Conservation (phyloP, 2,888 invertebrate genomes). For the Pseudoips prasinana region DNA sequence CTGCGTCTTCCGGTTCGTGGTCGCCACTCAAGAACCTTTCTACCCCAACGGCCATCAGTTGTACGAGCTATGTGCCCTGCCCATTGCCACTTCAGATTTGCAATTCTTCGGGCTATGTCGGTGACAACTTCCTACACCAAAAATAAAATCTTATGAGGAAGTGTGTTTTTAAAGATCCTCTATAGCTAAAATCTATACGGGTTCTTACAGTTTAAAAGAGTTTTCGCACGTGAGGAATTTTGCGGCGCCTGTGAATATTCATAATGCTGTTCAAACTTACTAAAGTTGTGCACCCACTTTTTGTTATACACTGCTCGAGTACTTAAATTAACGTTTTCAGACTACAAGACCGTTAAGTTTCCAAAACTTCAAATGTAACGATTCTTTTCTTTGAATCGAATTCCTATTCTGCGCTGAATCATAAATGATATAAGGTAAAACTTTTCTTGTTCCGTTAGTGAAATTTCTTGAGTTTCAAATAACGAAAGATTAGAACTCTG, state of each 20-base stretch:
- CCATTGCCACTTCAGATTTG: too few species aligned
- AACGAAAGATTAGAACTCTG: conserved; percentile 42
- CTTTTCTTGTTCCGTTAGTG: conserved; percentile 33
- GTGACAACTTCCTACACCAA: too few species aligned
- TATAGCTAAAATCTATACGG: too few species aligned
- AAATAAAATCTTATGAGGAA: too few species aligned
- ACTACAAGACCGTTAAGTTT: conserved; percentile 25
- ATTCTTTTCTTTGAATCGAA: conserved; percentile 34
- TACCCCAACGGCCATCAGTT: too few species aligned
- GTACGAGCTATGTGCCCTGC: too few species aligned
- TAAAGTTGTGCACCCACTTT: conserved; percentile 46
- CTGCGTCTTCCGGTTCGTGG: too few species aligned
- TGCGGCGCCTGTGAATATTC: conserved; percentile 66
- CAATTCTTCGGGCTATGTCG: too few species aligned
- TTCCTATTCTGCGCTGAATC: conserved; percentile 23
- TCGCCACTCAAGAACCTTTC: too few species aligned
- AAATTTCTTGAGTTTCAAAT: conserved; percentile 43
- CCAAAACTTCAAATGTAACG: conserved; percentile 24
- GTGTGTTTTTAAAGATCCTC: too few species aligned
- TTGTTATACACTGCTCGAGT: conserved; percentile 41
- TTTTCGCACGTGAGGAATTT: conserved; percentile 53
- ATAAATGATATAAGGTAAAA: conserved; percentile 31
- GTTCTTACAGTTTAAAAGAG: too few species aligned
- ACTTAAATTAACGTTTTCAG: conserved; percentile 37
- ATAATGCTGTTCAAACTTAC: conserved; percentile 54